Base-by-base conservation (phyloP, 2,797 vertebrate genomes). In the Phataginus tricuspis region DNA sequence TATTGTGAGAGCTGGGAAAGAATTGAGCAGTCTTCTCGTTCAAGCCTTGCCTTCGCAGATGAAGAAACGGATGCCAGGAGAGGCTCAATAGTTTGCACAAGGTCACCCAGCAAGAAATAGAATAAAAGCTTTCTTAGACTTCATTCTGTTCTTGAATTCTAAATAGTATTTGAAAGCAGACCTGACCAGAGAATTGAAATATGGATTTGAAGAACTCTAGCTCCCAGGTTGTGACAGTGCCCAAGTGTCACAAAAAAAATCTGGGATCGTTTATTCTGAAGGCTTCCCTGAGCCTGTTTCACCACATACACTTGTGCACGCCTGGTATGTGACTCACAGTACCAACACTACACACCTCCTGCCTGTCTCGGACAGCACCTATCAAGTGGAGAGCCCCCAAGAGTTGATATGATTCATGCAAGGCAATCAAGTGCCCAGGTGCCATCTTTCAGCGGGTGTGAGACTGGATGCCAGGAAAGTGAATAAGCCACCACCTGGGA, bases 31-130 rank as follows among this genome's bases (percentile, higher is more conserved):
- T 25, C 21, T 6, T 88, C 29, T 51, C n/a, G 4, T 51, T 74
- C 45, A 91, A 82, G 51, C 10, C 42, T 64, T 34, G 14, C 68
- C n/a, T 74, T 88, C n/a, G 53, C n/a, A 78, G 55, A 45, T 82
- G n/a, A 59, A 49, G 34, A 86, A 39, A 71, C 11, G 27, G 19
- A 49, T n/a, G 42, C 4, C 75, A 63, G 59, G 59, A 49, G 31
- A 57, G 34, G 68, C 29, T 23, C 42, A 45, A 5, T 42, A 59
- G 49, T 21, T 75, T 49, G 15, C 4, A 7, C 23, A 6, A 75
- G 18, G 27, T 69, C 92, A 79, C 14, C 15, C 7, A 19, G 42
- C 53, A 23, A 59, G n/a, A 80, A 42, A 45, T 39, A 79, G 19
- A 86, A 29, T 34, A 64, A 84, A 79, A 23, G 31, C 39, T 53